Percentiles rank a stretch among this genome's conserved stretches.
These are phyloP conservation scores for Venturia canescens DNA, from an alignment of 1,140 invertebrate genomes.

Conservation along the genomic window DNA sequence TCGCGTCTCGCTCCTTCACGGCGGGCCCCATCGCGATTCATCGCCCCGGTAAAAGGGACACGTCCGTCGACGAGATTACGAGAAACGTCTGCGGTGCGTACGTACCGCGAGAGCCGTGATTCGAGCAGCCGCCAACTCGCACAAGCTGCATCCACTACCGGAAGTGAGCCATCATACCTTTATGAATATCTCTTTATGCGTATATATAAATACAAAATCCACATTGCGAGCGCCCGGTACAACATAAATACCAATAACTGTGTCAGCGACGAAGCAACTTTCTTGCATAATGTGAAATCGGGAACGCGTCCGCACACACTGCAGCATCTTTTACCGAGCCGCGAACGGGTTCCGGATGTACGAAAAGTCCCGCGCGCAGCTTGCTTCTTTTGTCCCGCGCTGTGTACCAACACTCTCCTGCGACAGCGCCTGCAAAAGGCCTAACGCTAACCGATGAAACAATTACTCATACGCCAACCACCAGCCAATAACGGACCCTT, in stretches of 20 bases:
- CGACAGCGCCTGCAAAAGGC: not conserved
- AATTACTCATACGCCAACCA: not conserved
- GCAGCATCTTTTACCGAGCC: not conserved
- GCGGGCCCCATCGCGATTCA: slow-evolving; percentile 56
- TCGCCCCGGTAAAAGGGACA: slow-evolving; percentile 48
- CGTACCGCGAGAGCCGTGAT: slow-evolving; percentile 58
- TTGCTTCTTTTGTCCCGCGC: slow-evolving; percentile 4
- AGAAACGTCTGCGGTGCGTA: not conserved
- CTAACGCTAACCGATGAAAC: not conserved
- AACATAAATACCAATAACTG: slow-evolving; percentile 22
- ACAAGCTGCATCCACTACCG: slow-evolving; percentile 50
- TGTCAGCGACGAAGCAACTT: slow-evolving; percentile 51
- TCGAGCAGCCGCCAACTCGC: slow-evolving; percentile 62
- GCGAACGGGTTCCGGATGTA: not conserved
- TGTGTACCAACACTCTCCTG: not conserved
- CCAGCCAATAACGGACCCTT: not conserved
- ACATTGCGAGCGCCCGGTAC: no score
- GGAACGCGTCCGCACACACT: slow-evolving; percentile 43
- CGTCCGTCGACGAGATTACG: not conserved
- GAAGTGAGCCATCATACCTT: slow-evolving; percentile 58
- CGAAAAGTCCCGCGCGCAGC: not conserved
- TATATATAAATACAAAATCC: not conserved
- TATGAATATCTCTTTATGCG: slow-evolving; percentile 23
- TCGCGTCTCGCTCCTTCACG: slow-evolving; percentile 1
- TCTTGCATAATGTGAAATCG: slow-evolving; percentile 64